Conservation (phyloP, 2,888 invertebrate genomes). For the Coelinius sp. region DNA sequence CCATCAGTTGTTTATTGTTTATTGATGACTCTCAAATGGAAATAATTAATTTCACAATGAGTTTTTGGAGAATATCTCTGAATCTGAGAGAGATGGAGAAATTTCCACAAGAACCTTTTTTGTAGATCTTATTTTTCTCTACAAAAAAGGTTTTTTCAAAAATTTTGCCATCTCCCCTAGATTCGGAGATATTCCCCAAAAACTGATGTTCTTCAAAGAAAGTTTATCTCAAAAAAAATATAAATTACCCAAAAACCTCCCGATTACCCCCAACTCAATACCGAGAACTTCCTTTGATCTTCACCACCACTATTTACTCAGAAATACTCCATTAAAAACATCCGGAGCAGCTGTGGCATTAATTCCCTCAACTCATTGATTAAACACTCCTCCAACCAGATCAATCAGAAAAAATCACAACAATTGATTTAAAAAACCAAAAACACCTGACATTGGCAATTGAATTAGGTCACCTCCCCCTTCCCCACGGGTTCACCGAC, state of each 20-base stretch:
- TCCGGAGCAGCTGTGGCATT: constrained; percentile 2
- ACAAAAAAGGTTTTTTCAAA: no score
- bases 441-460: constrained; percentile 7
- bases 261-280: background rate
- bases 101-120: no score
- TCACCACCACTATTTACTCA: background rate
- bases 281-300: background rate
- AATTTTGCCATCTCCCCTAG: no score
- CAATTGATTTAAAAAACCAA: no score
- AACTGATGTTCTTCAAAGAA: no score
- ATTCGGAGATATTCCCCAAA: no score
- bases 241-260: background rate
- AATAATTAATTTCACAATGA: no score
- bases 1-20: background rate
- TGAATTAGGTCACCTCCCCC: background rate
- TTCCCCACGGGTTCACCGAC: background rate
- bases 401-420: background rate
- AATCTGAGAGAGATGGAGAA: no score
- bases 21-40: background rate
- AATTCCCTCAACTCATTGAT: constrained; percentile 6
- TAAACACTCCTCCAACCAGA: background rate
- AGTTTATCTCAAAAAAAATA: background rate
- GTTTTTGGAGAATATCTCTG: background rate
- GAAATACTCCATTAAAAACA: background rate
- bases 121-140: no score